A percentile compares a stretch with the other conserved stretches of the same genome.
Conservation (phyloP, 1,140 invertebrate species). For the Colletes latitarsis region DNA sequence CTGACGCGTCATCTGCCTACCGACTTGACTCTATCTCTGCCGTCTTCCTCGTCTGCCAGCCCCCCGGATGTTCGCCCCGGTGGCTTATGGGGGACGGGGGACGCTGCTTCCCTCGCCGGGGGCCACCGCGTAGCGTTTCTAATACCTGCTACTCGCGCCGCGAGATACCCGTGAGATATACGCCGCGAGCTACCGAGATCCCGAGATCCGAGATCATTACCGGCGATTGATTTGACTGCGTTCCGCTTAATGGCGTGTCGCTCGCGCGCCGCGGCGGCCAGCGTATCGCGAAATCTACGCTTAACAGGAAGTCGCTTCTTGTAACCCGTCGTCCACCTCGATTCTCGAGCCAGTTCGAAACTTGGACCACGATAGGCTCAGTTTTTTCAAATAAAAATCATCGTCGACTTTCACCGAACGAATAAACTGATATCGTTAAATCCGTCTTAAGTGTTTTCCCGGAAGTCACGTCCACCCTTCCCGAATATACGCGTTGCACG, state of each 20-base stretch:
- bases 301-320: constrained; percentile 25
- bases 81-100: constrained; percentile 3
- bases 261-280: not conserved
- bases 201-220: constrained; percentile 31
- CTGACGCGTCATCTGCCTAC: constrained; percentile 70
- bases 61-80: constrained; percentile 25
- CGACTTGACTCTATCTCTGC: constrained; percentile 64
- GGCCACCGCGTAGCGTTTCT: constrained; percentile 54
- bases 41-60: constrained; percentile 17
- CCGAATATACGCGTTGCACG: constrained; percentile 66
- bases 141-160: constrained; percentile 58
- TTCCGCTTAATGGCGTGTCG: constrained; percentile 40
- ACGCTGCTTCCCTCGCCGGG: not conserved
- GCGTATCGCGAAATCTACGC: constrained; percentile 26
- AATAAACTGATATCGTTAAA: too few species aligned
- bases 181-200: not conserved
- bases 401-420: too few species aligned
- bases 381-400: too few species aligned
- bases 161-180: constrained; percentile 58
- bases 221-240: constrained; percentile 29
- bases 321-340: not conserved
- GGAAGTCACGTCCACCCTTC: constrained; percentile 23
- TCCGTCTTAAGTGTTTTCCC: too few species aligned
- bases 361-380: too few species aligned
- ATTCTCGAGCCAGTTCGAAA: too few species aligned